Evolutionary conservation across 1,140 invertebrate genomes (phyloP).

Genomic region (Periplaneta americana): DNA sequence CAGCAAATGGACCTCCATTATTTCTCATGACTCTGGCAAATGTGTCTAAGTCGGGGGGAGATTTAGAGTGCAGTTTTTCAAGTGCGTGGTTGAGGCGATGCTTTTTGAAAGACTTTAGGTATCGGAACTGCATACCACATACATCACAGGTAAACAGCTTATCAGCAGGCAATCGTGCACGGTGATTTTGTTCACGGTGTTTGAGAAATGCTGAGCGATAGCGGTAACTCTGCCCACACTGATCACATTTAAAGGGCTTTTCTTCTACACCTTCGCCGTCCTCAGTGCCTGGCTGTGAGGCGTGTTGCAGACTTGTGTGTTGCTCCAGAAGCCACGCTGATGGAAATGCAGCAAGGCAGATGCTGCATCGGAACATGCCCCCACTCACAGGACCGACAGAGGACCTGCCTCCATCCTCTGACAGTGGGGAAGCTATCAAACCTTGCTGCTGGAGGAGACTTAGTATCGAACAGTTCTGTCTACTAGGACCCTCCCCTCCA

Average conservation of each 20-base stretch:
- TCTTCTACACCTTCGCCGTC: conserved; percentile 47
- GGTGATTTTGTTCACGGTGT: conserved; percentile 82
- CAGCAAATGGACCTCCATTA: conserved; percentile 1
- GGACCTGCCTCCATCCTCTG: conserved; percentile 35
- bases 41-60: conserved; percentile 14
- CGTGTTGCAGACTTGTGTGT: conserved; percentile 71
- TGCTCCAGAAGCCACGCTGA: conserved; percentile 75
- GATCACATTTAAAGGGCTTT: conserved; percentile 87
- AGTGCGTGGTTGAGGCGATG: conserved; percentile 80
- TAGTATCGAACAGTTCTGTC: conserved; percentile 17
- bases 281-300: conserved; percentile 31
- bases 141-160: conserved; percentile 86
- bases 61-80: conserved; percentile 58
- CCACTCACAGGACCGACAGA: conserved; percentile 37
- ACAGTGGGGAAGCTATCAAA: conserved; percentile 6
- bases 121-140: conserved; percentile 84
- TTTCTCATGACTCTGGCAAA: neutral
- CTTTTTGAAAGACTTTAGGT: conserved; percentile 85
- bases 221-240: conserved; percentile 83
- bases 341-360: conserved; percentile 76
- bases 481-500: conserved; percentile 25
- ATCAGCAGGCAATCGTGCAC: conserved; percentile 75
- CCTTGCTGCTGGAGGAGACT: conserved; percentile 19
- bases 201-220: conserved; percentile 84
- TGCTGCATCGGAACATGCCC: conserved; percentile 59